phyloP scores from a whole-genome alignment of 2,113 vertebrate genomes.

The Phyllopteryx taeniolatus region DNA sequence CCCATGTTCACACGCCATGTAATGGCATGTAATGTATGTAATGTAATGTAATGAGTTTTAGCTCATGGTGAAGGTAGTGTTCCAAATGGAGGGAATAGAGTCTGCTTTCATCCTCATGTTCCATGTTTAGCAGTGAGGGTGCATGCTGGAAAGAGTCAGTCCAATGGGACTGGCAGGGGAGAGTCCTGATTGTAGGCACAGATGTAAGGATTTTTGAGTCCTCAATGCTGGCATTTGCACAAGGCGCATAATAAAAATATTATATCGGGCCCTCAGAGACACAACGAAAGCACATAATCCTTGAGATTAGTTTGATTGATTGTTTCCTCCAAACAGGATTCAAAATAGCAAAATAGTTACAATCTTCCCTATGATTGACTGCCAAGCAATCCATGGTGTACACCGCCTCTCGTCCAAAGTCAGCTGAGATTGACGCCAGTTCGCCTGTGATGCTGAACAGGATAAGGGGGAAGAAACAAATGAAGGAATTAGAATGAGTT shows the following conservation, averaged over 20 bases:
- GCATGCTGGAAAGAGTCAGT: conserved; percentile 34
- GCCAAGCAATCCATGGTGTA: not conserved
- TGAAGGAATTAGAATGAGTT: not conserved
- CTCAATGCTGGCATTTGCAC: conserved; percentile 35
- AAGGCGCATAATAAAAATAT: conserved; percentile 36
- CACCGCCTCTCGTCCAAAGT: not conserved
- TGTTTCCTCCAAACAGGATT: conserved; percentile 34
- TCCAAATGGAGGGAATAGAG: conserved; percentile 34
- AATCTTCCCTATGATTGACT: conserved; percentile 15
- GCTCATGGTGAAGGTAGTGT: conserved; percentile 35
- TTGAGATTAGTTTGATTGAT: conserved; percentile 51
- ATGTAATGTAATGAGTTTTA: conserved; percentile 31
- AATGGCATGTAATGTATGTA: no score
- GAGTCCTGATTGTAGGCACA: conserved; percentile 35
- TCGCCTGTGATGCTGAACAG: not conserved
- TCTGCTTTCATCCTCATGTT: conserved; percentile 36
- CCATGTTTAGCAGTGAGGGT: conserved; percentile 32
- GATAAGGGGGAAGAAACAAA: not conserved
- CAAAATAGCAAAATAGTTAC: conserved; percentile 30
- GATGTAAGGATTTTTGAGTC: conserved; percentile 47
- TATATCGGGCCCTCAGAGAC: conserved; percentile 32
- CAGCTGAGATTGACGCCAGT: not conserved
- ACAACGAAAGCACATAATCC: conserved; percentile 41
- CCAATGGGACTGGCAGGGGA: conserved; percentile 25
- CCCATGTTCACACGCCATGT: conserved; percentile 4